Evolutionary conservation across 2,113 vertebrate genomes (phyloP).

Genomic region (Austrofundulus limnaeus): DNA sequence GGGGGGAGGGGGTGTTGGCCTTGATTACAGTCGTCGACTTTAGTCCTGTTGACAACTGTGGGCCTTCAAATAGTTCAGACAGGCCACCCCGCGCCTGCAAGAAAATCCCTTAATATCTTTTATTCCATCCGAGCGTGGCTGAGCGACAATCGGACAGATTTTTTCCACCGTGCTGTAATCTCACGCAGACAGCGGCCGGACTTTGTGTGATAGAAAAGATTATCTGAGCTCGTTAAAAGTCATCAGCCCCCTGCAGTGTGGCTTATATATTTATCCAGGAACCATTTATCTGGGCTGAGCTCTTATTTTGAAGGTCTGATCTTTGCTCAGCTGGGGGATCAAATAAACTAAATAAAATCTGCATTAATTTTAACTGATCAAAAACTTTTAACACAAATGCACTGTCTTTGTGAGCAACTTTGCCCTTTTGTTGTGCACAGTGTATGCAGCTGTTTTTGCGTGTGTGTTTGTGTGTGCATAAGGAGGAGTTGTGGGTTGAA

Average conservation of each 20-base stretch:
- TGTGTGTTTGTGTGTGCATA: not conserved
- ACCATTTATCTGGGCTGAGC: conserved; percentile 25
- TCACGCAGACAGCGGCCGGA: conserved; percentile 41
- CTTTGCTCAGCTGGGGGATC: conserved; percentile 28
- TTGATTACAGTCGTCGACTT: conserved; percentile 48
- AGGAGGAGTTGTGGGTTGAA: not conserved
- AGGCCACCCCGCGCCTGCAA: conserved; percentile 14
- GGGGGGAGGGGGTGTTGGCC: conserved; percentile 15
- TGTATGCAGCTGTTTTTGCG: not conserved
- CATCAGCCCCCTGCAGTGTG: too few relatives aligned
- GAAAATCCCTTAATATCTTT: conserved; percentile 44
- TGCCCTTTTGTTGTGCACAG: conserved; percentile 7
- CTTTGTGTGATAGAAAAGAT: conserved; percentile 36
- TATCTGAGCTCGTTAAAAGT: conserved; percentile 43
- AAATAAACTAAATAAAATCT: conserved; percentile 12
- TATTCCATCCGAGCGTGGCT: conserved; percentile 34
- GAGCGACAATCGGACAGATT: conserved; percentile 48
- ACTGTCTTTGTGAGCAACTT: not conserved
- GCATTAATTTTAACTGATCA: not conserved
- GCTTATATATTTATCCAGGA: conserved; percentile 18
- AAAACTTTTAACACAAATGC: not conserved
- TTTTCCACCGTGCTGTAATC: conserved; percentile 52
- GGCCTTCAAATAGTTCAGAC: conserved; percentile 54
- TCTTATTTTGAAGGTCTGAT: conserved; percentile 18
- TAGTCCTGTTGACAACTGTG: conserved; percentile 44